Base-by-base conservation (phyloP, 2,888 invertebrate species). In the Barypeithes pellucidus region DNA sequence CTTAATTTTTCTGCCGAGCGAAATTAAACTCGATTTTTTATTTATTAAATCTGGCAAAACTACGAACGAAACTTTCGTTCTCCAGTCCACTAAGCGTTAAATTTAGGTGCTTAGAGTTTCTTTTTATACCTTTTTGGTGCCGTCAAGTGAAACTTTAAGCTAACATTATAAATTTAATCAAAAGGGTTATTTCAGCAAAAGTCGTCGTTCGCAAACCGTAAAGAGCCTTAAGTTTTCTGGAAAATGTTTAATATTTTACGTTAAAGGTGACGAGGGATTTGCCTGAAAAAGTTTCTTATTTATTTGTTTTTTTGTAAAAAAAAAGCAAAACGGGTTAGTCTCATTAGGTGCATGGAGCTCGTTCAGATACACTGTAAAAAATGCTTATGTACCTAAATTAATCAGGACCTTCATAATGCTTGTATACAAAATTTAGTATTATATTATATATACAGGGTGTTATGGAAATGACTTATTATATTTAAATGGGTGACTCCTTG, bases 31-130 rank as follows among this genome's bases (percentile, higher is more conserved):
- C 43, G 41, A 61, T 72, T 67, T 62, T 61, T 72, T 72, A 72
- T 72, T 72, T 67, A 72, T 72, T 62, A 67, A 72, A 72, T 67
- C 47, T 54, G 72, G 54, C 67, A 57, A 57, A 57, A 57, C 54
- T 57, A 57, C 33, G 33, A 9, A 33, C 24, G 24, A 54, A 72
- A 67, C 67, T 62, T 61, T 62, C 52, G 24, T 29, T 47, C 63
- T 63, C 52, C 18, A 69, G 36, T 69, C 62, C 59, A 63, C 50
- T 33, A 41, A 57, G 54, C 70, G 57, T 63, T 41, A 62, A 69
- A 69, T 69, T 62, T 62, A 29, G 54, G 54, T 54, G 65, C 24
- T 54, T 52, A 33, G 59, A 60, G 60, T 60, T 47, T 60, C 60
- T 67, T 67, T 66, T 60, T 59, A 60, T 67, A 60, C 47, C 50